Evolutionary conservation across 2,113 vertebrate genomes (phyloP), one percentile per base, ranked within the genome.

Genomic region (Tragelaphus scriptus): DNA sequence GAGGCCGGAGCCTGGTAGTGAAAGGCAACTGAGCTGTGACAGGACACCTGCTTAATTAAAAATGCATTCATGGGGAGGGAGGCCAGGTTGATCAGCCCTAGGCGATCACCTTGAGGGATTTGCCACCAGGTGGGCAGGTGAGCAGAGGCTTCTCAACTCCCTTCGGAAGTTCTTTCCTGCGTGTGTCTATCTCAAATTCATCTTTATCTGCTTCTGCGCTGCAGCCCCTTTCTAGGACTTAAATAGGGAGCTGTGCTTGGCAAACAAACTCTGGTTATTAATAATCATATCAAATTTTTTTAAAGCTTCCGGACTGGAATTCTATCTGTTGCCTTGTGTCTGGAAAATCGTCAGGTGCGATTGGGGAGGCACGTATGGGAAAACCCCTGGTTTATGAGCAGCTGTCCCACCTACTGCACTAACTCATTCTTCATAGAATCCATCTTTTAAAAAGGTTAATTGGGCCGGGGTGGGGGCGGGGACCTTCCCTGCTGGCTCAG

Each of bases 11-110:
- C 44, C 79, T 49, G 44, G 49, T 92, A 95, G 71, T 80, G 91
- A 96, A 97, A 97, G 40, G 87, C 21, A 36, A 55, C 90, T 82
- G 90, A 91, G 80, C 84, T 94, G 87, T 95, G 94, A 91, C 51
- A 13, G n/a, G 56, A 71, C 68, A 86, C 75, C 65, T 91, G 80
- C 94, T 96, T 96, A 55, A 94, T 91, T 94, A 82, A 93, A 93
- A 95, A 95, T 85, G 88, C 85, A 85, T 32, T 75, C 19, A 36
- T 6, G 13, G 77, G 90, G 93, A 85, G 10, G 9, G 53, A 88
- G n/a, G 63, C 85, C 81, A 89, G 95, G 71, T 71, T 65, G 89
- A 56, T 89, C 85, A 36, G 59, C 77, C 81, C 81, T 77, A 53
- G 88, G 81, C 32, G 49, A 85, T 94, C 91, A 95, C 80, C 85